Conservation (phyloP, 2,797 vertebrate species). For the Halcyon chelicuti region DNA sequence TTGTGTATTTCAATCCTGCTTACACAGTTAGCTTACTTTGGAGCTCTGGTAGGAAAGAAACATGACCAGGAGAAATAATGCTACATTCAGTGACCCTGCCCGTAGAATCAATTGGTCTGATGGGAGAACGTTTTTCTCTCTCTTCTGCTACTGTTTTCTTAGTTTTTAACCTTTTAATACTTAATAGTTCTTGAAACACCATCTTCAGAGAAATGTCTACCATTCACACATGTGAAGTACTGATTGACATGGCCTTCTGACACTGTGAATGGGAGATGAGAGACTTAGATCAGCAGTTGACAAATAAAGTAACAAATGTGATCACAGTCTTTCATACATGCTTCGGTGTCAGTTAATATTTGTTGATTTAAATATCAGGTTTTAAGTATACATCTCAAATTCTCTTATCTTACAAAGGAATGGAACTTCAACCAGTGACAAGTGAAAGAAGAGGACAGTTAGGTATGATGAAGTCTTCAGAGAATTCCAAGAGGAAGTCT, state of each 20-base stretch:
- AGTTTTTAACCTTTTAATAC: conserved; percentile 81
- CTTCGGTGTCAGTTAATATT: background rate
- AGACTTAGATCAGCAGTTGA: background rate
- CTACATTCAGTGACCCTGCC: conserved; percentile 92
- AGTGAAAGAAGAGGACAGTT: background rate
- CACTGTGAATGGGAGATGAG: background rate
- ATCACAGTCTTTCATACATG: conserved; percentile 30
- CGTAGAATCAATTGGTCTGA: conserved; percentile 83
- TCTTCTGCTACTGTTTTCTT: conserved; percentile 81
- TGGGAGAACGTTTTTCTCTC: conserved; percentile 74
- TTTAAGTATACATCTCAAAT: background rate
- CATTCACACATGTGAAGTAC: background rate
- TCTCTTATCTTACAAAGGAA: background rate
- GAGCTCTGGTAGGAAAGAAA: conserved; percentile 91
- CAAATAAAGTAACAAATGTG: background rate
- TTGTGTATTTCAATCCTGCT: conserved; percentile 91
- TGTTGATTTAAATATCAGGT: background rate
- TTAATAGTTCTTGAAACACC: conserved; percentile 71
- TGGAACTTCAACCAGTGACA: background rate
- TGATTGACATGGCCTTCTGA: background rate
- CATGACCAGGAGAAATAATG: conserved; percentile 91
- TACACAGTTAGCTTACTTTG: conserved; percentile 94
- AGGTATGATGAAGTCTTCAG: background rate
- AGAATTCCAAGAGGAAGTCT: background rate
- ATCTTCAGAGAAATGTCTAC: conserved; percentile 44